phyloP scores from a whole-genome alignment of 1,140 invertebrate species.

The Potamilus streckersoni region DNA sequence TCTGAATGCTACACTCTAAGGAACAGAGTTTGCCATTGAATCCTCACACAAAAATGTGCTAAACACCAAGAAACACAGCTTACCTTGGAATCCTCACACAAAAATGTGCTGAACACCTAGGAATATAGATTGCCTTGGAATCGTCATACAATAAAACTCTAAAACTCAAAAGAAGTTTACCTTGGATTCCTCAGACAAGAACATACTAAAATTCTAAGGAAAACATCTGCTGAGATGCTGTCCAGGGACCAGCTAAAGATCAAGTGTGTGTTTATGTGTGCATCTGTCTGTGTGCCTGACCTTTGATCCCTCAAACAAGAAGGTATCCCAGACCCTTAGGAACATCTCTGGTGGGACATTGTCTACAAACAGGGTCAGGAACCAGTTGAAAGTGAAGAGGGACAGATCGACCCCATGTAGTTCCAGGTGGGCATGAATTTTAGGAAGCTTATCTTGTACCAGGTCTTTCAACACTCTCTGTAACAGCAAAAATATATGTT shows the following conservation, averaged over 20 bases:
- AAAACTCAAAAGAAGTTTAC: not conserved
- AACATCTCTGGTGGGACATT: conserved; percentile 71
- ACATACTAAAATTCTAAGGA: not conserved
- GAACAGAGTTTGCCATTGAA: too few species aligned
- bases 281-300: conserved; percentile 47
- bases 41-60: too few species aligned
- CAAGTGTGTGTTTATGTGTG: too few species aligned
- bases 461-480: conserved; percentile 72
- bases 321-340: conserved; percentile 74
- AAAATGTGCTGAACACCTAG: too few species aligned
- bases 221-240: not conserved
- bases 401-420: conserved; percentile 70
- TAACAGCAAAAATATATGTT: conserved; percentile 25
- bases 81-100: too few species aligned
- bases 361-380: conserved; percentile 74
- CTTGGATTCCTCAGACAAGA: not conserved
- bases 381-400: conserved; percentile 74
- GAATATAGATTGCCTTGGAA: not conserved
- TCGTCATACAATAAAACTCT: too few species aligned
- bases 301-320: conserved; percentile 74
- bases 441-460: conserved; percentile 72
- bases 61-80: too few species aligned
- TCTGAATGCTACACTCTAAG: too few species aligned
- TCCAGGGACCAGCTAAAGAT: not conserved
- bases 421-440: conserved; percentile 70